These are phyloP conservation scores for Caenorhabditis panamensis DNA, from an alignment of 2,888 invertebrate species.

Conservation along the genomic window DNA sequence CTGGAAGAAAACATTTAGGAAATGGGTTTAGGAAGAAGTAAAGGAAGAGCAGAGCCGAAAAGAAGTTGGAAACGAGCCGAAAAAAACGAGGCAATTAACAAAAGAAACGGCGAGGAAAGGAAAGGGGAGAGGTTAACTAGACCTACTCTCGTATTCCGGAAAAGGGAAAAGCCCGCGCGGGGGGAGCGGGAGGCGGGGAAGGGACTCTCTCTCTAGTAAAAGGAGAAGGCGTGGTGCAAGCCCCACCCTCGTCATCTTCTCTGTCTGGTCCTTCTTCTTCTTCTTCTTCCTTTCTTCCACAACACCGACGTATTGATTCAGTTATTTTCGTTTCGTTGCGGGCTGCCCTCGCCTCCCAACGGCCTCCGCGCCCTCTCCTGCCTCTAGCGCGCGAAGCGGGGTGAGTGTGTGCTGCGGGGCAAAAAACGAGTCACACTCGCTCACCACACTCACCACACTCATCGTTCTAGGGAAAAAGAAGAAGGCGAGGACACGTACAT, in stretches of 20 bases:
- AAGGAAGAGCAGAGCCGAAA: constrained; percentile 1
- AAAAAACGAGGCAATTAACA: constrained; percentile 25
- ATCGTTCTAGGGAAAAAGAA: constrained; percentile 2
- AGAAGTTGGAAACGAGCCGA: background rate
- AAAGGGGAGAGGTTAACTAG: constrained; percentile 43
- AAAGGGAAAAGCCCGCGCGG: constrained; percentile 33
- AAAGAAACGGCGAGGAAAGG: background rate
- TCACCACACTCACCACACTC: constrained; percentile 22
- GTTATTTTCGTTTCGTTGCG: constrained; percentile 52
- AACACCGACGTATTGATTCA: constrained; percentile 59
- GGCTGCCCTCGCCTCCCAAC: constrained; percentile 6
- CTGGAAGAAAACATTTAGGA: constrained; percentile 2
- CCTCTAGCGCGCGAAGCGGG: constrained; percentile 8
- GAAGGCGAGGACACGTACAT: constrained; percentile 6
- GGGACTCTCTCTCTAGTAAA: constrained; percentile 52
- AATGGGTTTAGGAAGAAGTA: background rate
- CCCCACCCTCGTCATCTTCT: constrained; percentile 34
- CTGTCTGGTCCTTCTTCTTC: constrained; percentile 12
- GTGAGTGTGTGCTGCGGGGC: constrained; percentile 9
- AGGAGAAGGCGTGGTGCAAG: constrained; percentile 39
- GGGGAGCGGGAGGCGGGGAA: background rate
- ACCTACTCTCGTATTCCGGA: constrained; percentile 57
- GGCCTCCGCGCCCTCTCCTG: constrained; percentile 23
- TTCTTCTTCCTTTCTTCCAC: constrained; percentile 20
- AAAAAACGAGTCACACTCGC: constrained; percentile 25